Percentiles rank a stretch among this genome's conserved stretches.
phyloP scores from a whole-genome alignment of 2,888 invertebrate genomes.

The Drosophila testacea region DNA sequence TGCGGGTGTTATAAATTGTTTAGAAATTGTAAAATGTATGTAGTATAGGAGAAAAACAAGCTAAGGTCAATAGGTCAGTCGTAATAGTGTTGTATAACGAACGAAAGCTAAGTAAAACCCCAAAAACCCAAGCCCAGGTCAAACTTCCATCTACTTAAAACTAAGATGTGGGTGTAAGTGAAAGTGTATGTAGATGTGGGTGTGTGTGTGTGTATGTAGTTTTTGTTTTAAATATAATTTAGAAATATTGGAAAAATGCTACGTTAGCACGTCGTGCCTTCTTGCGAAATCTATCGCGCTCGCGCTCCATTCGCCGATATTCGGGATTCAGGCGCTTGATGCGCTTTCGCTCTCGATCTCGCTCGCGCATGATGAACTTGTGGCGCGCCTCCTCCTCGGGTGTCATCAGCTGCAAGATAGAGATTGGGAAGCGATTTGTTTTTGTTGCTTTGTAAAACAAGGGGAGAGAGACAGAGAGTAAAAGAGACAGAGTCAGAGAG shows the following conservation, averaged over 20 bases:
- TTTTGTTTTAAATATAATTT: conserved; percentile 46
- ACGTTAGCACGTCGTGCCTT: conserved; percentile 81
- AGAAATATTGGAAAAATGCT: conserved; percentile 79
- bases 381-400: conserved; percentile 80
- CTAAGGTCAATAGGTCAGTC: conserved; percentile 39
- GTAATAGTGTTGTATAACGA: conserved; percentile 1
- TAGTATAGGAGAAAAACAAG: conserved; percentile 1
- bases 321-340: conserved; percentile 80
- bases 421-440: conserved; percentile 72
- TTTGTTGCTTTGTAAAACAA: conserved; percentile 4
- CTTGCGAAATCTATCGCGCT: conserved; percentile 81
- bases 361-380: conserved; percentile 80
- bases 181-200: conserved; percentile 5
- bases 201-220: conserved; percentile 23
- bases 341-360: conserved; percentile 80
- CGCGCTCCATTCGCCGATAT: conserved; percentile 79
- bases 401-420: conserved; percentile 80
- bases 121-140: conserved; percentile 20
- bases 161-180: conserved; percentile 28
- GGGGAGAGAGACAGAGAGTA: not conserved
- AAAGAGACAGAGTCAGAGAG: conserved; percentile 7
- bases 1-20: conserved; percentile 37
- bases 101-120: conserved; percentile 2
- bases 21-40: conserved; percentile 23
- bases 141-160: conserved; percentile 30